These are phyloP conservation scores for Falcaria lacertinaria DNA, from an alignment of 2,888 invertebrate species.

Conservation along the genomic window DNA sequence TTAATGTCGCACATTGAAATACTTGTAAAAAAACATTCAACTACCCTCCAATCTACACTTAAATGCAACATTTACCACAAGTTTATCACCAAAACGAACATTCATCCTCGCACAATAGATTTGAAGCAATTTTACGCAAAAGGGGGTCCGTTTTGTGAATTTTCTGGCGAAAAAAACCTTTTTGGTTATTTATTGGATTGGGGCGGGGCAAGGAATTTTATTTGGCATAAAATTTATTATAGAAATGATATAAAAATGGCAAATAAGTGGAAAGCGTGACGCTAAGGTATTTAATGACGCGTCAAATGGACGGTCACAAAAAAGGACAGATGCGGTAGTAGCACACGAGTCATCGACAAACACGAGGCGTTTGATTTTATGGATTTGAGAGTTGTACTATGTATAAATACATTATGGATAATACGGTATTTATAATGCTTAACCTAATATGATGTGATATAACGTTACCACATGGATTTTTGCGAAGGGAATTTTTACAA, in stretches of 20 bases:
- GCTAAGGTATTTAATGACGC: constrained; percentile 55
- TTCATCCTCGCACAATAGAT: constrained; percentile 21
- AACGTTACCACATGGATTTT: too few relatives aligned
- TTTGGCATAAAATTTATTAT: constrained; percentile 72
- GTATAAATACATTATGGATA: too few relatives aligned
- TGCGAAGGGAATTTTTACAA: too few relatives aligned
- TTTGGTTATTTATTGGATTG: constrained; percentile 36
- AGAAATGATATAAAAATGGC: constrained; percentile 66
- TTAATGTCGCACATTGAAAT: constrained; percentile 10
- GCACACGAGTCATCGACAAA: constrained; percentile 40
- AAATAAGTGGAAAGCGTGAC: constrained; percentile 74
- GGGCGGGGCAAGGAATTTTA: constrained; percentile 65
- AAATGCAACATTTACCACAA: constrained; percentile 38
- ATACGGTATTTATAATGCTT: too few relatives aligned
- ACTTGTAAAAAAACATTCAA: constrained; percentile 23
- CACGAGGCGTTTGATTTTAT: constrained; percentile 12
- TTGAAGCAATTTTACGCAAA: constrained; percentile 49
- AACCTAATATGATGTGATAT: too few relatives aligned
- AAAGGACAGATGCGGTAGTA: constrained; percentile 44
- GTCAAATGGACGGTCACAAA: constrained; percentile 43
- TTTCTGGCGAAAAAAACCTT: constrained; percentile 11
- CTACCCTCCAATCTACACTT: constrained; percentile 30
- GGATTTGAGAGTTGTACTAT: not conserved
- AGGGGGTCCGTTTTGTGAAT: constrained; percentile 15
- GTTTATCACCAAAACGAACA: constrained; percentile 29